Evolutionary conservation across 2,797 vertebrate species (phyloP).

Genomic region (Chloroceryle amazona): DNA sequence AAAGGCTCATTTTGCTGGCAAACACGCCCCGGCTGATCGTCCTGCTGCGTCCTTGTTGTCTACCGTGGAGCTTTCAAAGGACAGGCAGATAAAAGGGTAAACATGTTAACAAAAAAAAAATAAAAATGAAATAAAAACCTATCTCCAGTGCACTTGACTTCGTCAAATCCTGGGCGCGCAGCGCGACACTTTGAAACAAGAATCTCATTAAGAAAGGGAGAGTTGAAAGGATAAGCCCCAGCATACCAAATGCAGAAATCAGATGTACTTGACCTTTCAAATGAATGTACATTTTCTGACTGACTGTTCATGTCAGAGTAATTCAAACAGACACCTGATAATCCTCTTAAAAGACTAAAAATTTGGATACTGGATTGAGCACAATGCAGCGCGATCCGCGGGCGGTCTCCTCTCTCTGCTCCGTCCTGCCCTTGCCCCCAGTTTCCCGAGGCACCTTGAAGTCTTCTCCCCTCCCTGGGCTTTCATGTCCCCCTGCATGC

Average conservation of each 20-base stretch:
- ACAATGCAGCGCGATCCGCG: background rate
- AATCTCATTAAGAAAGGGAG: conserved; percentile 57
- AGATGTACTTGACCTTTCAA: conserved; percentile 77
- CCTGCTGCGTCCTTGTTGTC: conserved; percentile 21
- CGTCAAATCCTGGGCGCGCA: background rate
- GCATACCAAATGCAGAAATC: conserved; percentile 45
- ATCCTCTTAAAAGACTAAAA: conserved; percentile 66
- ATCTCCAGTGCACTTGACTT: background rate
- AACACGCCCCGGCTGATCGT: background rate
- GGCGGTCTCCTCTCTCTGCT: background rate
- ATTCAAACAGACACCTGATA: conserved; percentile 74
- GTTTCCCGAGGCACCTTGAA: background rate
- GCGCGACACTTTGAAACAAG: conserved; percentile 48
- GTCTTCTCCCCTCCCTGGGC: background rate
- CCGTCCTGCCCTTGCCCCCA: background rate
- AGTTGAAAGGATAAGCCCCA: conserved; percentile 49
- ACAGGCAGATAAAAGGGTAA: conserved; percentile 58
- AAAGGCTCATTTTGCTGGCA: conserved; percentile 12
- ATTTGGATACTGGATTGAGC: conserved; percentile 18
- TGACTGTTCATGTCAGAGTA: conserved; percentile 55
- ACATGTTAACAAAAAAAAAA: conserved; percentile 10
- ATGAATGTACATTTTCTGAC: conserved; percentile 64
- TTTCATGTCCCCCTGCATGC: background rate
- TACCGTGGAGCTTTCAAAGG: conserved; percentile 33
- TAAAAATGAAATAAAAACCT: background rate